A percentile compares a stretch with the other conserved stretches of the same genome.
phyloP scores from a whole-genome alignment of 2,113 vertebrate species.

The Cyanoderma ruficeps region DNA sequence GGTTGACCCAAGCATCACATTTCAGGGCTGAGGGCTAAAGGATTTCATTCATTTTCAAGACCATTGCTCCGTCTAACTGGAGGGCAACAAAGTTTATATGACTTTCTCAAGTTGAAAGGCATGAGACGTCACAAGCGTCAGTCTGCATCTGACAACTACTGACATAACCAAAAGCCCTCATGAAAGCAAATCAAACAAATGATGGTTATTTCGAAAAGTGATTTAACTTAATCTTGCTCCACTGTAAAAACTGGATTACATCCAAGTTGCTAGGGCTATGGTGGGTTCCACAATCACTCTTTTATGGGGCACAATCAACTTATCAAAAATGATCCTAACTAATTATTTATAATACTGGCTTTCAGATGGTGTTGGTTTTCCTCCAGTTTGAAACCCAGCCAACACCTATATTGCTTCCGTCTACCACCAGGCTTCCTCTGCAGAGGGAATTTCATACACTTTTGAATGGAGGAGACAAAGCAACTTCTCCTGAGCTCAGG shows the following conservation, averaged over 20 bases:
- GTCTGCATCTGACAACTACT: conserved; percentile 54
- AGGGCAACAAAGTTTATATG: conserved; percentile 26
- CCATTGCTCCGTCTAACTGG: neutral
- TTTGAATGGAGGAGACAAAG: neutral
- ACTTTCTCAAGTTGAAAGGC: conserved; percentile 46
- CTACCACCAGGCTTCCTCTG: conserved; percentile 7
- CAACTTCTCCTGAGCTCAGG: neutral
- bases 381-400: conserved; percentile 22
- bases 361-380: conserved; percentile 55
- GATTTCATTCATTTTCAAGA: conserved; percentile 55
- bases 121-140: neutral
- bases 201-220: conserved; percentile 46
- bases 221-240: conserved; percentile 46
- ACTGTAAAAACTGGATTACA: conserved; percentile 19
- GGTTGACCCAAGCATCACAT: conserved; percentile 44
- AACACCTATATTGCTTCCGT: conserved; percentile 38
- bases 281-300: conserved; percentile 40
- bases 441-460: neutral
- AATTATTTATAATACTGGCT: conserved; percentile 54
- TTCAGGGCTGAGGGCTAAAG: conserved; percentile 41
- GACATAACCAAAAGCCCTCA: conserved; percentile 32
- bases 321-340: conserved; percentile 44
- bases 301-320: conserved; percentile 45
- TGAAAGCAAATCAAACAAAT: conserved; percentile 60
- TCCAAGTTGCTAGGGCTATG: neutral